A percentile compares a stretch with the other conserved stretches of the same genome.
phyloP scores from a whole-genome alignment of 2,113 vertebrate species.

The Ageneiosus marmoratus region DNA sequence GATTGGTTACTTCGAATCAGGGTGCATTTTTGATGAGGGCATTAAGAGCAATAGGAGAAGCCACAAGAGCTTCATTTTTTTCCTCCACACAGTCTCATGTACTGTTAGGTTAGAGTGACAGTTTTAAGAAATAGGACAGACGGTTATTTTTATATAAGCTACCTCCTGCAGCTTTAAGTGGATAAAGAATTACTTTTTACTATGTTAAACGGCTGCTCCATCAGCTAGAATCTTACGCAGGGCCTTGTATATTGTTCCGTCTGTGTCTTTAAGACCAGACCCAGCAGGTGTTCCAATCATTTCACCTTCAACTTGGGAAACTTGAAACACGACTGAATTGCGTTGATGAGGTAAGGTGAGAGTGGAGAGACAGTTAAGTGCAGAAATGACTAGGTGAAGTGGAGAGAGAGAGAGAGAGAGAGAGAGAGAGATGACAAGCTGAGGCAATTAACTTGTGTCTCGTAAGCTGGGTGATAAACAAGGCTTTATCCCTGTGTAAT shows the following conservation, averaged over 20 bases:
- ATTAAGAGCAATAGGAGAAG: no score
- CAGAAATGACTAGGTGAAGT: background rate
- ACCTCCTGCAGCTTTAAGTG: background rate
- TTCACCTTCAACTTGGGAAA: conserved; percentile 5
- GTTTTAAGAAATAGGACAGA: no score
- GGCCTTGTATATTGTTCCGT: background rate
- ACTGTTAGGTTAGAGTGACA: no score
- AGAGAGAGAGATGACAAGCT: conserved; percentile 56
- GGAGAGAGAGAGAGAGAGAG: conserved; percentile 39
- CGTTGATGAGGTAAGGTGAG: conserved; percentile 4
- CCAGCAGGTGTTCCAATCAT: background rate
- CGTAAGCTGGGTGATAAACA: conserved; percentile 74
- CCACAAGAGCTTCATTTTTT: no score
- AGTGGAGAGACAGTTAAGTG: conserved; percentile 1
- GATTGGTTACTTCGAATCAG: no score
- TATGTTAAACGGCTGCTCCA: background rate
- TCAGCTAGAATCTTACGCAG: background rate
- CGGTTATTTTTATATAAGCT: no score
- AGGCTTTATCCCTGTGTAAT: conserved; percentile 76
- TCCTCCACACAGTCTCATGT: no score
- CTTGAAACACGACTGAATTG: background rate
- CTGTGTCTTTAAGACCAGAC: background rate
- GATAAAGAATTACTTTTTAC: background rate
- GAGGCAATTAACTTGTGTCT: conserved; percentile 75
- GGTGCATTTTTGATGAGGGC: no score